Evolutionary conservation across 1,140 invertebrate genomes (phyloP), one percentile per base, ranked within the genome.

Genomic region (Caenorhabditis latens): DNA sequence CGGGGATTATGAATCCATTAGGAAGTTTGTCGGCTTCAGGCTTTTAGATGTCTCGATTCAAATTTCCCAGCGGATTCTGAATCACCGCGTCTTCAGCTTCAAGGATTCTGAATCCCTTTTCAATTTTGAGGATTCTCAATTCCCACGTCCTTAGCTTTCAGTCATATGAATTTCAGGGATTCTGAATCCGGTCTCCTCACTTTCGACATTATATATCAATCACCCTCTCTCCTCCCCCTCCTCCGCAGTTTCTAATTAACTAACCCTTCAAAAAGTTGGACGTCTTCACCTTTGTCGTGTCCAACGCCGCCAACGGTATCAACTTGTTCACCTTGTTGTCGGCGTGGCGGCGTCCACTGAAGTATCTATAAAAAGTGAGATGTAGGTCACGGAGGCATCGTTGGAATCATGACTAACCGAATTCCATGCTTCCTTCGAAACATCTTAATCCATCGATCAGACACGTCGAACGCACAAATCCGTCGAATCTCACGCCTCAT

Each of bases 361-460:
- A 79, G 71, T 79, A 79, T 79, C 71, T 79, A 79, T 13, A 79
- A 79, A 50, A 53, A 53, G 50, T 11, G 50, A 53, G 50, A 53
- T 42, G 9, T 67, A 67, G 63, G 63, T 67, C 63, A 67, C 32
- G n/a, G n/a, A n/a, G n/a, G n/a, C n/a, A 11, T 14, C 11, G 40
- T 53, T 9, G 8, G 32, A 14, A 32, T 58, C 4, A 19, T 1
- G n/a, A 13, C 46, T 24, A 11, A 79, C 71, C 71, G 43, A 3
- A 79, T 79, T 79, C 71, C 71, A 32, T 79, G 71, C 40, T 79
- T 79, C 21, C 40, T 79, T 24, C 71, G 71, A 53, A 79, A 79
- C 43, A 79, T 21, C 43, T 79, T 79, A 24, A 79, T 50, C 71
- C 71, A 79, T 50, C 71, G 71, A 79, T 79, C 71, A 79, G 71